A percentile compares a stretch with the other conserved stretches of the same genome.
Conservation (phyloP, 2,113 vertebrate genomes). For the Pteruthius melanotis region DNA sequence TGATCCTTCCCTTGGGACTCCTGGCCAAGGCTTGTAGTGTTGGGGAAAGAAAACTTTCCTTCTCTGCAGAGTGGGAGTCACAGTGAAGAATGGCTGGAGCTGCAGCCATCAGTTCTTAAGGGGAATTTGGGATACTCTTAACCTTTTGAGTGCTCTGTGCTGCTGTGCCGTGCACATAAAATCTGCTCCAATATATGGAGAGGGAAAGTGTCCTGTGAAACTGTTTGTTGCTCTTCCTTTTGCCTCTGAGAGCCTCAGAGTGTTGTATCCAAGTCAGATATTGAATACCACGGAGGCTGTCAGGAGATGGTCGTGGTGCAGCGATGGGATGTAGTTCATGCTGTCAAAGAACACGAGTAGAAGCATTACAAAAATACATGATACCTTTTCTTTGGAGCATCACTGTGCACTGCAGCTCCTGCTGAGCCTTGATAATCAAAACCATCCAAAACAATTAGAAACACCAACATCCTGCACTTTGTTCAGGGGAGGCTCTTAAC, state of each 20-base stretch:
- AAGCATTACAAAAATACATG: background rate
- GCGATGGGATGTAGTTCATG: too few species aligned
- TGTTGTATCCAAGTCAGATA: background rate
- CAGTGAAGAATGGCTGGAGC: background rate
- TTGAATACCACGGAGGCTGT: background rate
- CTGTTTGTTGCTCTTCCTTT: background rate
- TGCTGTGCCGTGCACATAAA: fast-evolving
- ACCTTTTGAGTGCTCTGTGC: background rate
- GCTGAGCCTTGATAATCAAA: background rate
- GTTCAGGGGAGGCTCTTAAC: background rate
- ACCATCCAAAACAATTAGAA: background rate
- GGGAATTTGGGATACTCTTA: background rate
- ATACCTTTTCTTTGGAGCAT: background rate
- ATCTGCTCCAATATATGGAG: background rate
- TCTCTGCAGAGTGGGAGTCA: background rate
- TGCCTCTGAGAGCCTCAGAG: background rate
- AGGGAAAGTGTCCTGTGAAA: background rate
- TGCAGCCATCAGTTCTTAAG: background rate
- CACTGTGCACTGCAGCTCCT: background rate
- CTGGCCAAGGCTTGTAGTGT: background rate
- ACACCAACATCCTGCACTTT: background rate
- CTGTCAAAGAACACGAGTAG: background rate
- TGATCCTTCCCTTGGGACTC: background rate
- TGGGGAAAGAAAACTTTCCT: background rate
- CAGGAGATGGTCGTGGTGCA: background rate